Percentiles rank a stretch among this genome's conserved stretches.
Conservation (phyloP, 2,888 invertebrate species). For the Crossocerus cetratus region DNA sequence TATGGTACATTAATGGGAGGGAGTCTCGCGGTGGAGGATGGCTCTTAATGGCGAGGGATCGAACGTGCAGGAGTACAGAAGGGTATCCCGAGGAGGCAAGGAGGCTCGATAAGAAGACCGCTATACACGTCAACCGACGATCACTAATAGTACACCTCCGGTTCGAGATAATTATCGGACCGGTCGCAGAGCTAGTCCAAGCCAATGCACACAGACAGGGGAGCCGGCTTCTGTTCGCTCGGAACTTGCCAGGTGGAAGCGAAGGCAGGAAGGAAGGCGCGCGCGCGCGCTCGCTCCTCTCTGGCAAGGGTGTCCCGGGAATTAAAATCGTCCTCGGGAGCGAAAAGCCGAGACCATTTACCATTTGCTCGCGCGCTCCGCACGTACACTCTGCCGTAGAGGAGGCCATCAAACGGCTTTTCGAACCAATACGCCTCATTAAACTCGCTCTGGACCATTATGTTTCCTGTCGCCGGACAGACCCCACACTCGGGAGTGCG, state of each 20-base stretch:
- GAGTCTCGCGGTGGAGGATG: constrained; percentile 47
- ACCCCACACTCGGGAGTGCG: background rate
- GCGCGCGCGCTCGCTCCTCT: background rate
- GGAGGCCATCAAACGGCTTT: constrained; percentile 22
- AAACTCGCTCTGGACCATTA: constrained; percentile 36
- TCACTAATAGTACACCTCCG: constrained; percentile 68
- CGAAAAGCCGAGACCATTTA: constrained; percentile 49
- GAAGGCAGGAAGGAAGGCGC: constrained; percentile 6
- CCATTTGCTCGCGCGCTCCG: constrained; percentile 17
- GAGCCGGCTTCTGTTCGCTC: constrained; percentile 22
- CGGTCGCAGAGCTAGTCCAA: constrained; percentile 48
- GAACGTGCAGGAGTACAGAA: constrained; percentile 30
- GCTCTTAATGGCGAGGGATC: constrained; percentile 57
- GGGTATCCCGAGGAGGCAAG: too few relatives aligned
- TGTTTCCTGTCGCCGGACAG: constrained; percentile 20
- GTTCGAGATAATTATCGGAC: constrained; percentile 66
- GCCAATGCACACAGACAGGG: constrained; percentile 15
- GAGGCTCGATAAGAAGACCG: constrained; percentile 28
- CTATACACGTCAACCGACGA: constrained; percentile 63
- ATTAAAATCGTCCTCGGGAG: constrained; percentile 55
- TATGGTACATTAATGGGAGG: constrained; percentile 53
- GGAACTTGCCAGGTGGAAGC: background rate
- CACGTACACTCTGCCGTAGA: background rate
- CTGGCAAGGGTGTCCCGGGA: constrained; percentile 30
- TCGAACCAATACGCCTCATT: constrained; percentile 34